Evolutionary conservation across 2,888 invertebrate genomes (phyloP).

Genomic region (Apamea epomidion): DNA sequence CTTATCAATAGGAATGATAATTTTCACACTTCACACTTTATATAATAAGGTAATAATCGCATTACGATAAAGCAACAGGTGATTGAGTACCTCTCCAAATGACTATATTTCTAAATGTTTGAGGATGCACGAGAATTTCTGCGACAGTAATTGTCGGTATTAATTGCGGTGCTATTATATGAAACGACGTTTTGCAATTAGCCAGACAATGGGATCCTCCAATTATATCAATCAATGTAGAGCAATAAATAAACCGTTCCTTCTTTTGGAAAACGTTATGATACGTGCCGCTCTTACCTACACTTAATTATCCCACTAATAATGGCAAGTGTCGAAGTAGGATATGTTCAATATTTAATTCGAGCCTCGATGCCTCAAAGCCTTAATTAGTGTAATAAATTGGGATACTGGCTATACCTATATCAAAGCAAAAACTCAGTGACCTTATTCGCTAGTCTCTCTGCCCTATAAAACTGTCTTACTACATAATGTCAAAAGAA

Average conservation of each 20-base stretch:
- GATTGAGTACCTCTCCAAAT: constrained; percentile 37
- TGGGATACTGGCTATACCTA: neutral
- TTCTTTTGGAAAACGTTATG: constrained; percentile 11
- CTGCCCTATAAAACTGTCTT: constrained; percentile 29
- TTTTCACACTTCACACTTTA: constrained; percentile 56
- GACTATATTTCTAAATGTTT: constrained; percentile 42
- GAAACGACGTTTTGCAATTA: constrained; percentile 37
- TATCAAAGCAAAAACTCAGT: constrained; percentile 33
- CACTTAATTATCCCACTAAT: constrained; percentile 22
- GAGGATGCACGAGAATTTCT: constrained; percentile 33
- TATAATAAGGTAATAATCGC: constrained; percentile 45
- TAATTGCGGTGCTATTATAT: constrained; percentile 42
- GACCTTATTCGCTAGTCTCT: constrained; percentile 45
- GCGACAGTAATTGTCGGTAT: constrained; percentile 41
- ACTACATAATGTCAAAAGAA: constrained; percentile 52
- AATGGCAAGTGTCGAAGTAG: constrained; percentile 14
- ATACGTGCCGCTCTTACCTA: constrained; percentile 11
- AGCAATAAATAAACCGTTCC: constrained; percentile 11
- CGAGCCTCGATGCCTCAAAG: neutral
- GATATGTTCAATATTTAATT: constrained; percentile 13
- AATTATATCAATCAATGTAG: constrained; percentile 50
- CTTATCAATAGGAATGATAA: constrained; percentile 49
- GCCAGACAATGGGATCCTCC: constrained; percentile 28
- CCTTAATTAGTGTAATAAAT: constrained; percentile 32
- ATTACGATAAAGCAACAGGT: constrained; percentile 45